These are phyloP conservation scores for sheep (Ovis aries) DNA, from an alignment of 2,113 vertebrate species.

Conservation along the genomic window ARS-UI_Ramb_v3.0 NC_056061.1:75557501-75558000, in stretches of 20 bases:
- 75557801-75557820: background rate
- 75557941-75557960: background rate
- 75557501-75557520: background rate
- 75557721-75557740: too few relatives aligned
- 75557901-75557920: background rate
- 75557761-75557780: too few relatives aligned
- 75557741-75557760: too few relatives aligned
- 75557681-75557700: too few relatives aligned
- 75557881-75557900: background rate
- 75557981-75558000: background rate
- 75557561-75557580: background rate
- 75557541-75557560: background rate
- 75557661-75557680: too few relatives aligned
- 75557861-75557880: background rate
- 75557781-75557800: background rate
- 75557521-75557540: background rate
- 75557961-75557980: fast-evolving
- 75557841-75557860: background rate
- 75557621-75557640: too few relatives aligned
- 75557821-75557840: background rate
- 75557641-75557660: too few relatives aligned
- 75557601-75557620: background rate
- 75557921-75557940: background rate
- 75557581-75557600: background rate
- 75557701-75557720: too few relatives aligned